Evolutionary conservation across 2,888 invertebrate genomes (phyloP).

Genomic region (Drosophila mettleri): DNA sequence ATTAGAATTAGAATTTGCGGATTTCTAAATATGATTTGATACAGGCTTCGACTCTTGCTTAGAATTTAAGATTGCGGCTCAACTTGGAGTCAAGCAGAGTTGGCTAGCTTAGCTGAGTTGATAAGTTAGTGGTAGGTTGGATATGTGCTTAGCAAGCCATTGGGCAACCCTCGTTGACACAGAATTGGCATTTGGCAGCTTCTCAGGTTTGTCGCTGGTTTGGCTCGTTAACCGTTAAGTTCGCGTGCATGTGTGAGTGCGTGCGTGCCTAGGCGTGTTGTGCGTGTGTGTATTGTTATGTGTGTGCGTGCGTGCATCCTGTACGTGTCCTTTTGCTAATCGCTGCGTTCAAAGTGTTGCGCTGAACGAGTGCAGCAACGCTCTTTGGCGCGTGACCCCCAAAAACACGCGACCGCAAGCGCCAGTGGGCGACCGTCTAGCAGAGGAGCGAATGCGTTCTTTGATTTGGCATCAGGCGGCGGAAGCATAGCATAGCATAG

Average conservation of each 20-base stretch:
- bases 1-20: no score
- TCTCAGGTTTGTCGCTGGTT: constrained; percentile 49
- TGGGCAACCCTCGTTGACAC: constrained; percentile 10
- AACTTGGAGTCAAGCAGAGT: no score
- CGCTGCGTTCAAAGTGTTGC: constrained; percentile 66
- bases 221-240: constrained; percentile 65
- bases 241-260: constrained; percentile 17
- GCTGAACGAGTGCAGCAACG: constrained; percentile 50
- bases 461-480: constrained; percentile 34
- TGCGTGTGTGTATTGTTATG: constrained; percentile 5
- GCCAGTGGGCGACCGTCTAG: not conserved
- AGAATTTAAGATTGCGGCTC: no score
- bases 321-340: constrained; percentile 79
- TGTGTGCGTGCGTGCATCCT: constrained; percentile 15
- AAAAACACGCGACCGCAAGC: constrained; percentile 14
- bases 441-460: constrained; percentile 18
- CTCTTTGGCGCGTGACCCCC: constrained; percentile 59
- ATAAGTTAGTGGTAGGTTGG: not conserved
- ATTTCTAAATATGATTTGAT: no score
- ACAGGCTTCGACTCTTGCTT: no score
- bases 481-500: constrained; percentile 11
- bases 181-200: constrained; percentile 19
- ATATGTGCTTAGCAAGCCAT: not conserved
- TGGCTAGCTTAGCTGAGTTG: not conserved
- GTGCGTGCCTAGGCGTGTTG: not conserved